These are phyloP conservation scores for Heliothis peltigera DNA, from an alignment of 2,888 invertebrate genomes.

Conservation along the genomic window DNA sequence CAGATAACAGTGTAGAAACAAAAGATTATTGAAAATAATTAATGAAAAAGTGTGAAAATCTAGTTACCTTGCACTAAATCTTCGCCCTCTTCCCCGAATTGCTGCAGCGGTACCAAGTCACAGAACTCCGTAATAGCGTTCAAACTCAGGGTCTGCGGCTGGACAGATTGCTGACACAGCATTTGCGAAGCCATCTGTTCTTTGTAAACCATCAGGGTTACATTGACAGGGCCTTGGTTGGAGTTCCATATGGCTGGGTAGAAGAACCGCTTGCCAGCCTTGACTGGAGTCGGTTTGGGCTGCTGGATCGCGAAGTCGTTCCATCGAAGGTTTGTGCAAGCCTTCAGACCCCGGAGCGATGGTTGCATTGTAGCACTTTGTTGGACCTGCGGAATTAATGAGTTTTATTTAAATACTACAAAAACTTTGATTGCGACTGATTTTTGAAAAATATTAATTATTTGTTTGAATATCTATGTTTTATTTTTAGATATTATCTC, in stretches of 20 bases:
- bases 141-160: slow-evolving; percentile 91
- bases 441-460: too few species aligned
- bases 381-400: slow-evolving; percentile 84
- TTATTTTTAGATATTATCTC: too few species aligned
- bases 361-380: slow-evolving; percentile 92
- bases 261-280: slow-evolving; percentile 93
- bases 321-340: slow-evolving; percentile 93
- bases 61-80: slow-evolving; percentile 92
- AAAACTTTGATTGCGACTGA: too few species aligned
- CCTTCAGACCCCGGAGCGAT: slow-evolving; percentile 92
- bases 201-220: slow-evolving; percentile 91
- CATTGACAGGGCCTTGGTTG: slow-evolving; percentile 91
- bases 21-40: too few species aligned
- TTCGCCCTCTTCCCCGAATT: slow-evolving; percentile 91
- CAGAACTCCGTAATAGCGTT: slow-evolving; percentile 95
- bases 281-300: slow-evolving; percentile 84
- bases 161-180: slow-evolving; percentile 91
- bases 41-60: neutral
- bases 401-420: neutral
- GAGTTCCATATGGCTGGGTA: slow-evolving; percentile 93
- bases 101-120: slow-evolving; percentile 93
- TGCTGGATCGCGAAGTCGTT: slow-evolving; percentile 92
- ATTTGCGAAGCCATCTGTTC: slow-evolving; percentile 91
- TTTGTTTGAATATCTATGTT: too few species aligned
- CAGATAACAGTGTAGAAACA: too few species aligned